Evolutionary conservation across 2,113 vertebrate genomes (phyloP), one percentile per base, ranked within the genome.

Genomic region (Pyrgilauda ruficollis): DNA sequence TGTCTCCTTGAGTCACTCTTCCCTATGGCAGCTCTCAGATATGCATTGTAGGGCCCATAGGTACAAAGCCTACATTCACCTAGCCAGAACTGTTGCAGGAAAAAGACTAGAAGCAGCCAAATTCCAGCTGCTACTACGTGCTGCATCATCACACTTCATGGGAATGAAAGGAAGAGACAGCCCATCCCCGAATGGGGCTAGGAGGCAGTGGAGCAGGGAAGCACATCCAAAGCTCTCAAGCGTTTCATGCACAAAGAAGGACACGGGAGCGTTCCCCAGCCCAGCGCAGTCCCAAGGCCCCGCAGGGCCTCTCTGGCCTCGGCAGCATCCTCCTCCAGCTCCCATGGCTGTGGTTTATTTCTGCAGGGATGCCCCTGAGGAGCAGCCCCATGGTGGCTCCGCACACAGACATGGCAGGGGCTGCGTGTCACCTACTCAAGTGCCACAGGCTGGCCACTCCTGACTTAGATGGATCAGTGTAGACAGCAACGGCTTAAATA

Each of bases 101-200:
- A 76, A 52, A 73, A 76, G 15, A 9, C 31, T 62, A 73, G 18
- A 90, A 61, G 62, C 30, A 61, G 28, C 58, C 52, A 56, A 18
- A 21, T 61, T 39, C 61, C 73, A 73, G 44, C 72, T 8, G 23
- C 43, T 55, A 27, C 47, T 49, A 16, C 15, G 2, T 24, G 31
- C 15, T 68, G 72, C 1, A 0, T 27, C 15, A 52, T n/a, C 3
- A 8, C 44, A 61, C 15, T 52, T 56, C 31, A 23, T 9, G 31
- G 39, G 10, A 31, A 22, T 61, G 24, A 73, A 78, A 59, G 41
- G 0, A 52, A 69, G 76, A 73, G 73, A 55, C 61, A 84, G 52
- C 5, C n/a, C 0, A 0, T 47, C 16, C 47, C 35, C 0, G 0
- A 5, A 28, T 3, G 22, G 35, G 22, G 31, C 17, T n/a, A 47